Conservation (phyloP, 2,113 vertebrate genomes). For the Tragelaphus strepsiceros region DNA sequence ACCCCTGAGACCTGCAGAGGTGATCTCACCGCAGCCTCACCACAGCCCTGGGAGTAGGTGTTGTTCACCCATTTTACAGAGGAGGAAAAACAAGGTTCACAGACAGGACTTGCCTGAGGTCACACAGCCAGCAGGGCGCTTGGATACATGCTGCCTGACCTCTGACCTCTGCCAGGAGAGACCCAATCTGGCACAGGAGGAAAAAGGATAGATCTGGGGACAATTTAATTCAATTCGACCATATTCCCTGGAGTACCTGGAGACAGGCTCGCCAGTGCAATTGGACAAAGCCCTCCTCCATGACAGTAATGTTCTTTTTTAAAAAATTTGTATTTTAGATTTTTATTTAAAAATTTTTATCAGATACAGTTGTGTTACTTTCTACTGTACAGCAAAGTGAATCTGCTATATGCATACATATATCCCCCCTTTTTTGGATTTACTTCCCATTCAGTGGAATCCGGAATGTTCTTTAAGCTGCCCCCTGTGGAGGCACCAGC, state of each 20-base stretch:
- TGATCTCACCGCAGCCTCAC: not conserved
- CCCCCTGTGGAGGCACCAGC: rapidly evolving
- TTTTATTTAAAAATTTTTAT: not conserved
- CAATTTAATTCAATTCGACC: not conserved
- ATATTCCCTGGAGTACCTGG: not conserved
- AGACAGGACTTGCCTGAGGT: no score
- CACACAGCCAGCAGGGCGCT: not conserved
- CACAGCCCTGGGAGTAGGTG: not conserved
- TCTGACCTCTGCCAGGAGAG: not conserved
- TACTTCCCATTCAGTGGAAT: not conserved
- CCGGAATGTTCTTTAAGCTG: not conserved
- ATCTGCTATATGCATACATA: not conserved
- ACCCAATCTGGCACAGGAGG: not conserved
- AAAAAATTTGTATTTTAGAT: not conserved
- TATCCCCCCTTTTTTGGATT: not conserved
- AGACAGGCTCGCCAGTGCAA: not conserved
- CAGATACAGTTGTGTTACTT: not conserved
- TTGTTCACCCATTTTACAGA: not conserved
- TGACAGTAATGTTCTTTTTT: rapidly evolving
- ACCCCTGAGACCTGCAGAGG: not conserved
- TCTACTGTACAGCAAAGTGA: not conserved
- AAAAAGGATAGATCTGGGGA: not conserved
- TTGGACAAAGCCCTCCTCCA: not conserved
- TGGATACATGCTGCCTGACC: not conserved
- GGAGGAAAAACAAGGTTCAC: not conserved